Evolutionary conservation across 2,797 vertebrate genomes (phyloP).

Genomic region (Octomys mimax): DNA sequence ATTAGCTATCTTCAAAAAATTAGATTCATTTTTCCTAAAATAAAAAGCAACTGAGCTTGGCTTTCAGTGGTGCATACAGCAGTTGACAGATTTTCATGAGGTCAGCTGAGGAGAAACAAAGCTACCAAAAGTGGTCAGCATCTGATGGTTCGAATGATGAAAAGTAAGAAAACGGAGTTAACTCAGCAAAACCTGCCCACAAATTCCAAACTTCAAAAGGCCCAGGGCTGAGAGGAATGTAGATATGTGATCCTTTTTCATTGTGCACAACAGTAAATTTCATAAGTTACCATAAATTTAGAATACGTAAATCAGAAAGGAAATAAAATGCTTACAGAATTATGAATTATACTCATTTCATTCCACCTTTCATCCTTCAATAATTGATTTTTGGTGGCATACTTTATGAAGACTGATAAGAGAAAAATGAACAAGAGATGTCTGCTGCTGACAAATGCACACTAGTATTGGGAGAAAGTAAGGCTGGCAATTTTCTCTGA

Average conservation of each 20-base stretch:
- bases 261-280: neutral
- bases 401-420: neutral
- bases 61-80: neutral
- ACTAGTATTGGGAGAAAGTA: neutral
- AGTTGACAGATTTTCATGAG: neutral
- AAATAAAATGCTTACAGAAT: neutral
- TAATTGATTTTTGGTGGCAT: neutral
- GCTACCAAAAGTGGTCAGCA: neutral
- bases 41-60: neutral
- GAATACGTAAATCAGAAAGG: neutral
- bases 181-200: neutral
- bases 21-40: neutral
- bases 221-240: neutral
- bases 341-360: neutral
- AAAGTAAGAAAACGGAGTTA: neutral
- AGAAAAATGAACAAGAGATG: neutral
- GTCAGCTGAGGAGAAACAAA: neutral
- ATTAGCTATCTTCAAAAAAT: neutral
- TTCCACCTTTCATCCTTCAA: neutral
- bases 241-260: neutral
- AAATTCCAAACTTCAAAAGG: neutral
- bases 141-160: neutral
- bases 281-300: neutral
- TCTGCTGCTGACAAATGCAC: neutral
- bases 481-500: neutral